Conservation (phyloP, 2,797 vertebrate species). For the Enteromius mattozi region DNA sequence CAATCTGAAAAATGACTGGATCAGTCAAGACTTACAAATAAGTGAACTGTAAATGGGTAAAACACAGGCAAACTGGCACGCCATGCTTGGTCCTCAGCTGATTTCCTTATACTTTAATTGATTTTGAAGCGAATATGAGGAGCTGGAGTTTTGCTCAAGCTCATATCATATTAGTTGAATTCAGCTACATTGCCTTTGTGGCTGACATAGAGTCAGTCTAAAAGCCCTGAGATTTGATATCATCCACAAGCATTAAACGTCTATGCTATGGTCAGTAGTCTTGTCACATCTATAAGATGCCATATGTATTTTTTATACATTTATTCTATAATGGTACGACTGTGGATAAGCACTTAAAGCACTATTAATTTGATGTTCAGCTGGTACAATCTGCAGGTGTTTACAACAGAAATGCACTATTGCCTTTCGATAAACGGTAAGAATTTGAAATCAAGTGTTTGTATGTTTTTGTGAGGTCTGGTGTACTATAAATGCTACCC, state of each 20-base stretch:
- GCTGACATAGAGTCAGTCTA: not conserved
- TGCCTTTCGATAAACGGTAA: constrained; percentile 11
- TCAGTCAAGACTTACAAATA: not conserved
- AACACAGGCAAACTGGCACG: not conserved
- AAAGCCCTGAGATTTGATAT: constrained; percentile 10
- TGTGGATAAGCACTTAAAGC: constrained; percentile 44
- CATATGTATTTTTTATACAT: constrained; percentile 37
- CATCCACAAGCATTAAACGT: constrained; percentile 11
- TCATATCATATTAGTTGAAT: not conserved
- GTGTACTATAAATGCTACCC: not conserved
- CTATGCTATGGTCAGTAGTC: constrained; percentile 24
- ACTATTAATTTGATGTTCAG: constrained; percentile 51
- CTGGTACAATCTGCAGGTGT: constrained; percentile 58
- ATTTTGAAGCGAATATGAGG: not conserved
- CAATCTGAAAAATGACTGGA: constrained; percentile 5
- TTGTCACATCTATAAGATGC: constrained; percentile 36
- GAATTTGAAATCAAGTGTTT: constrained; percentile 9
- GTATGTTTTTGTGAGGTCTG: constrained; percentile 9
- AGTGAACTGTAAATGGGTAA: not conserved
- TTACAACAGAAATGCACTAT: constrained; percentile 62
- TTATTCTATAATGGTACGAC: constrained; percentile 26
- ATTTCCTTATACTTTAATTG: constrained; percentile 10
- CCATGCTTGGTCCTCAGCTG: not conserved
- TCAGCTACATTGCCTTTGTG: not conserved
- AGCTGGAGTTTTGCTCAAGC: not conserved